Evolutionary conservation across 2,113 vertebrate genomes (phyloP), one percentile per base, ranked within the genome.

Genomic region (Tachuris rubrigastra): DNA sequence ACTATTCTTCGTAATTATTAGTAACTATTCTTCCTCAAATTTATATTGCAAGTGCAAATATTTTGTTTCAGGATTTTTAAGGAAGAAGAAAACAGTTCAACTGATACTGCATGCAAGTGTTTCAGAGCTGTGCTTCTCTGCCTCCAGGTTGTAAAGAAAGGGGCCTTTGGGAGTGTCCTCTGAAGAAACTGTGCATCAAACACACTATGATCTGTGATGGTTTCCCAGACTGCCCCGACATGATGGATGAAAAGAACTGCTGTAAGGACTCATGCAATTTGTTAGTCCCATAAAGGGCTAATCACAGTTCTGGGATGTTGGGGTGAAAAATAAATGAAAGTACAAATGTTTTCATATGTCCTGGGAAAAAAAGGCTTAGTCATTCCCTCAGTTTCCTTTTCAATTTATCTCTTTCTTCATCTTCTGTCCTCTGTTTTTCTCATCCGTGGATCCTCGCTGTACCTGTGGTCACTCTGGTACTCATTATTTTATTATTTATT

Each of bases 161-260:
- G 33, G 98, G 98, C 84, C 98, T 99, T 91, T 99, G 99, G 99
- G 99, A 99, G 97, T 99, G 99, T 96, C 99, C 99, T 1, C 91
- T 97, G 66, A 98, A 98, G 84, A 99, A 98, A 68, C 92, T 98
- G 55, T 99, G 99, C 83, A 98, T 99, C 84, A 98, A 98, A 81
- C 94, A 98, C 92, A 93, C 96, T 1, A 98, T 99, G 98, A 98
- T 99, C 97, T 99, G 99, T 47, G 99, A 99, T 37, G 99, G 99
- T 3, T 99, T 99, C 94, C 99, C 99, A 56, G 99, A 99, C 97
- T 99, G 99, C 92, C 98, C 98, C 46, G 98, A 98, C 82, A 96
- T 98, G 87, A 97, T 98, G 96, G 99, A 99, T 86, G 99, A 99
- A 97, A 98, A 95, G 81, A 99, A 99, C 95, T 99, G 99, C 98